These are phyloP conservation scores for Eledone cirrhosa DNA, from an alignment of 2,888 invertebrate genomes.

Conservation along the genomic window DNA sequence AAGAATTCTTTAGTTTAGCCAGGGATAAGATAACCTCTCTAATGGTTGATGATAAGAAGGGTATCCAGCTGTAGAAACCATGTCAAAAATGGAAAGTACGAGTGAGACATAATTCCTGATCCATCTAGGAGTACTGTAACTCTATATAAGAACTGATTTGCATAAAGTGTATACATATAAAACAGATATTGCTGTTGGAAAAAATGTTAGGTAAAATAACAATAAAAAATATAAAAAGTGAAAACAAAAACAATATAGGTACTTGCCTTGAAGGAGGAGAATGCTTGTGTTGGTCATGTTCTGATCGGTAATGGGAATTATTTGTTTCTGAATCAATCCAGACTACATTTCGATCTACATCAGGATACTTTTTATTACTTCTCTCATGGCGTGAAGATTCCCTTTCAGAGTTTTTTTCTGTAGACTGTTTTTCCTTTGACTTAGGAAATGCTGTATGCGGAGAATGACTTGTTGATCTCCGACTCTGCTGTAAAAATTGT, in stretches of 20 bases:
- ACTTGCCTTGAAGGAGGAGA: constrained; percentile 7
- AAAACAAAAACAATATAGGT: background rate
- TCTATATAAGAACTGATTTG: no score
- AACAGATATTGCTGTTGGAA: no score
- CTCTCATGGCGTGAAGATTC: constrained; percentile 8
- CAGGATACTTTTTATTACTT: background rate
- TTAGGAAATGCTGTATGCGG: background rate
- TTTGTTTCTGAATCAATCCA: background rate
- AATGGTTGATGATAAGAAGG: no score
- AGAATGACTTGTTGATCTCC: background rate
- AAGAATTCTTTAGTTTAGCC: no score
- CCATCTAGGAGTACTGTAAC: no score
- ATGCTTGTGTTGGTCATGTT: constrained; percentile 3
- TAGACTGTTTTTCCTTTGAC: background rate
- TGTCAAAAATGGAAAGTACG: no score
- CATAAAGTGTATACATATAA: no score
- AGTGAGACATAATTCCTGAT: no score
- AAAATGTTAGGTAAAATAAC: background rate
- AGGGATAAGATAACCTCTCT: no score
- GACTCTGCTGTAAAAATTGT: background rate
- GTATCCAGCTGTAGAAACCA: no score
- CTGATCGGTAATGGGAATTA: background rate
- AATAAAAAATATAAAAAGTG: background rate
- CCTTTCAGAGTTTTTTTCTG: background rate
- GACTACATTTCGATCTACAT: background rate